Evolutionary conservation across 2,888 invertebrate genomes (phyloP).

Genomic region (Torymus aiolomorphi): DNA sequence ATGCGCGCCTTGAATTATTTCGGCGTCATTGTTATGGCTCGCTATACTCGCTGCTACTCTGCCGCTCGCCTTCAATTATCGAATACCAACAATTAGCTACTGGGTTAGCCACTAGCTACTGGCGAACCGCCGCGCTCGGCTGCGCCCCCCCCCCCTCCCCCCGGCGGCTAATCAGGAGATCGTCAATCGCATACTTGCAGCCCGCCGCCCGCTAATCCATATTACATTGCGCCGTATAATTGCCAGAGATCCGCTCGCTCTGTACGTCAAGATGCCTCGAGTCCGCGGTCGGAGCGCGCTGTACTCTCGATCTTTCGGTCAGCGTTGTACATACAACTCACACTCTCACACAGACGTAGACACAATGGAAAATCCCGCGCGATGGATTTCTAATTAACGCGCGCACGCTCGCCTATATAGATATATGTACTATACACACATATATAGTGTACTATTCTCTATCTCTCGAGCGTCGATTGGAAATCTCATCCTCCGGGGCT

Average conservation of each 20-base stretch:
- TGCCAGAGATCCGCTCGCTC: not conserved
- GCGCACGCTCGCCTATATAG: no score
- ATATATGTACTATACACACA: no score
- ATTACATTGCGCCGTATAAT: conserved; percentile 52
- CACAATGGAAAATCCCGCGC: no score
- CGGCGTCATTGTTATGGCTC: conserved; percentile 23
- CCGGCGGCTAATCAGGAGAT: conserved; percentile 48
- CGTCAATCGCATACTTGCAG: conserved; percentile 57
- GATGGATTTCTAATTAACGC: no score
- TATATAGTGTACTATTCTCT: no score
- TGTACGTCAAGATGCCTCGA: conserved; percentile 35
- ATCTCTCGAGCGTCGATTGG: no score
- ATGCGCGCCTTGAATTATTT: conserved; percentile 53
- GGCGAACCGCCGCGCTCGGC: conserved; percentile 24
- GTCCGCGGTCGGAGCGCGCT: no score
- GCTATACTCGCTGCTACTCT: not conserved
- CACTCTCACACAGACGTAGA: no score
- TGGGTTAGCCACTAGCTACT: conserved; percentile 46
- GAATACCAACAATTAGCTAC: conserved; percentile 56
- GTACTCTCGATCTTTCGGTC: no score
- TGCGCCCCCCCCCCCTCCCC: no score
- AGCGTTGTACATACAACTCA: no score
- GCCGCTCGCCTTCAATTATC: conserved; percentile 45
- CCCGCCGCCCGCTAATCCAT: conserved; percentile 46
- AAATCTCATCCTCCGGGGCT: no score